These are phyloP conservation scores for Australoheros facetus DNA, from an alignment of 2,797 vertebrate species.

Conservation along the genomic window DNA sequence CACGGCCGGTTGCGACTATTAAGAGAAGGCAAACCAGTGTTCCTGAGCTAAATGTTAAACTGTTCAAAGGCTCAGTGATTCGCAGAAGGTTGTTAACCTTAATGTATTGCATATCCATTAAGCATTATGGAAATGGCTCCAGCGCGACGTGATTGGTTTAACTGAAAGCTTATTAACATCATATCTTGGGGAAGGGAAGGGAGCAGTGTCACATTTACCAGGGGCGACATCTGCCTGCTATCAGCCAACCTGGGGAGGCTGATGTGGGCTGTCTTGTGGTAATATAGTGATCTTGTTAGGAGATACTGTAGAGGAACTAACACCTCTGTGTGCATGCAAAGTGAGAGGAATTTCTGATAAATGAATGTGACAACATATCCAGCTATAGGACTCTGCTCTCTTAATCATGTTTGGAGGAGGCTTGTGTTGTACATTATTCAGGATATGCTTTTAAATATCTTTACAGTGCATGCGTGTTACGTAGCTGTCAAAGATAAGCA, in stretches of 20 bases:
- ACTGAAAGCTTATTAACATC: constrained; percentile 77
- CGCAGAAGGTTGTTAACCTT: constrained; percentile 72
- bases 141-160: constrained; percentile 72
- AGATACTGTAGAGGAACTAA: constrained; percentile 42
- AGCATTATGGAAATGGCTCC: constrained; percentile 71
- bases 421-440: constrained; percentile 3
- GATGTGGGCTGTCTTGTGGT: constrained; percentile 43
- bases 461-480: neutral
- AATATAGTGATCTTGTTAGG: constrained; percentile 65
- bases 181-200: constrained; percentile 42
- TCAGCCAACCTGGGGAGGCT: constrained; percentile 60
- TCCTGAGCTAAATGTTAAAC: constrained; percentile 69
- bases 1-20: constrained; percentile 38
- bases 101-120: constrained; percentile 75
- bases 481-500: constrained; percentile 6
- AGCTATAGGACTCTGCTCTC: constrained; percentile 29
- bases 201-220: constrained; percentile 51
- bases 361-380: constrained; percentile 34
- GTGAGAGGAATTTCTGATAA: constrained; percentile 28
- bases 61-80: constrained; percentile 64
- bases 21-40: constrained; percentile 61
- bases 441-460: constrained; percentile 17
- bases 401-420: constrained; percentile 32
- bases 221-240: constrained; percentile 60
- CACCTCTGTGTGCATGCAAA: constrained; percentile 54